Base-by-base conservation (phyloP, 2,888 invertebrate genomes). In the Melangyna quadrimaculata region DNA sequence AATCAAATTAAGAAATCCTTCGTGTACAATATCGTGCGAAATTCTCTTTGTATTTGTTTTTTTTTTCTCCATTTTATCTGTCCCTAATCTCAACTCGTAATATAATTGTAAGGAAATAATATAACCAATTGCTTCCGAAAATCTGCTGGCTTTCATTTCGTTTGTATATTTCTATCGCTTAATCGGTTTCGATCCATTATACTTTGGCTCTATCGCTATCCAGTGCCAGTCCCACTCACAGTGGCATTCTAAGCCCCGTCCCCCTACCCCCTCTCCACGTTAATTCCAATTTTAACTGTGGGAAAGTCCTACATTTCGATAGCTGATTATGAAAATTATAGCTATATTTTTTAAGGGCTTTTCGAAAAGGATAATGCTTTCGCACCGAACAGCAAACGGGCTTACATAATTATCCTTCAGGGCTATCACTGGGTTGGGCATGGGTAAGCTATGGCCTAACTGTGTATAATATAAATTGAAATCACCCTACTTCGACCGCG, bases 1-100 rank as follows among this genome's bases (percentile, higher is more conserved):
- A 84, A 84, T 79, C 79, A 79, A 75, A 84, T 84, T 84, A 84
- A 84, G 71, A 72, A 84, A 72, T 84, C 80, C 84, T 84, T 77
- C 67, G 84, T 80, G 84, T 69, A 72, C 67, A 75, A 72, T 84
- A 80, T 80, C 84, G 79, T 65, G 53, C 51, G 71, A 71, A 59
- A 72, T 77, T 80, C 75, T 72, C 79, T 75, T 80, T 77, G 75
- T 75, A 55, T 45, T 17, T 48, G 2, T 3, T 0, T 22, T 10
- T 48, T 10, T 45, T 12, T 14, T 51, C 14, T 51, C 2, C 2
- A 7, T 48, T 24, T 63, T 45, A 45, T 53, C 59, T 43, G 77
- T 75, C 71, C 75, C 79, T 84, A 79, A 84, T 84, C 84, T 84
- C 35, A 37, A 53, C 48, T 37, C 32, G 79, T 75, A 65, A 77